Evolutionary conservation across 1,140 invertebrate genomes (phyloP).

Genomic region (Rhopalosiphum maidis): DNA sequence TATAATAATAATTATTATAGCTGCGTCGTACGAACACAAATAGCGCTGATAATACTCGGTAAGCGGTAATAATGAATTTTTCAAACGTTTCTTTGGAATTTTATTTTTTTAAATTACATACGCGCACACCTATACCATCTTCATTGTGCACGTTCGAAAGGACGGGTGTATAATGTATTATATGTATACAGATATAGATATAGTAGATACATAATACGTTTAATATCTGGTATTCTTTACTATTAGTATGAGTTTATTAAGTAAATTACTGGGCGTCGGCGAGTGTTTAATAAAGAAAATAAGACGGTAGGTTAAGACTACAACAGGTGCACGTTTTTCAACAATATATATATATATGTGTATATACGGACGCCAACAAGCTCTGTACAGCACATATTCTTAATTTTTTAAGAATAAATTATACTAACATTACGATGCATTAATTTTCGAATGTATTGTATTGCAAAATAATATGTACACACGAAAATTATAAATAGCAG

Average conservation of each 20-base stretch:
- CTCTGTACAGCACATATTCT: not conserved
- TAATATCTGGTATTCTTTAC: not conserved
- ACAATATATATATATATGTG: not conserved
- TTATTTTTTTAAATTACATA: conserved; percentile 20
- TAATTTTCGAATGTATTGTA: not conserved
- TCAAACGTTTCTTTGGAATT: conserved; percentile 20
- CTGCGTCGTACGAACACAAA: not conserved
- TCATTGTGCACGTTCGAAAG: not conserved
- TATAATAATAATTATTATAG: not conserved
- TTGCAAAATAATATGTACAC: not conserved
- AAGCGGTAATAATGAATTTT: not conserved
- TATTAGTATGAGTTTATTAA: conserved; percentile 9
- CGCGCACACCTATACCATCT: not conserved
- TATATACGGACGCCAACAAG: not conserved
- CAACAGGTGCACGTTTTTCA: not conserved
- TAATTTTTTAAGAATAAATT: not conserved
- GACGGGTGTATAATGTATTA: not conserved
- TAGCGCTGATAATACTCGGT: not conserved
- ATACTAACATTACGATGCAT: not conserved
- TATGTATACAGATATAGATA: not conserved
- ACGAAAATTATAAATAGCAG: not conserved
- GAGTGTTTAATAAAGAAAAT: conserved; percentile 2
- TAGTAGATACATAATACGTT: not conserved
- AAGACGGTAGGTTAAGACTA: not conserved
- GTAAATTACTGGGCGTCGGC: not conserved